Evolutionary conservation across 2,113 vertebrate species (phyloP), one percentile per base, ranked within the genome.

Genomic region (Coptodon rendalli): DNA sequence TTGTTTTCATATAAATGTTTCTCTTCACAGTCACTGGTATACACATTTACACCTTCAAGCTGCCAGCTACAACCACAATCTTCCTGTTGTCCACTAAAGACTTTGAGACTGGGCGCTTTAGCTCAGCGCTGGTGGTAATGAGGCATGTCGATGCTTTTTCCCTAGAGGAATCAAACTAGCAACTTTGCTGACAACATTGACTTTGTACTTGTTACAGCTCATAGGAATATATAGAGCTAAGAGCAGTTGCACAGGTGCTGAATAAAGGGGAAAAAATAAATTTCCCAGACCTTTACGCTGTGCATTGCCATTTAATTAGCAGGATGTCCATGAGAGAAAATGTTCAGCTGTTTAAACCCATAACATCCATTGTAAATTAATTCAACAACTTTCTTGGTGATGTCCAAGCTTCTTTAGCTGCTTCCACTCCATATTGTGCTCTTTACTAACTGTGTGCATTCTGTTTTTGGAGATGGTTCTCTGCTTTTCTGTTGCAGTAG

Each of bases 351-450:
- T 86, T 83, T 73, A 83, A 88, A 86, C 50, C 59, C 43, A 63
- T 24, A 68, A 59, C 80, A 87, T 87, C 36, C 40, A 40, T 66
- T 80, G 27, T 82, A 82, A 84, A 88, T 84, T 76, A 82, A 79
- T 54, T 91, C 61, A 87, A 78, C 81, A 89, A 63, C 34, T 88
- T 85, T 86, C 36, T 81, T 85, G 90, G 78, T 19, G 2, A 76
- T 78, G 45, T 57, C n/a, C 19, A 71, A 50, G 61, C 83, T 83
- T 85, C 71, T 91, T 93, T 91, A 81, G 79, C 92, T 38, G 17
- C 38, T 61, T 57, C 24, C 34, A 12, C 81, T 80, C 34, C 71
- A 81, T 87, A 73, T 78, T 84, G 34, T 85, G 27, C 36, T 85
- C 34, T 79, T 48, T 40, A 5, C 63, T 63, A 85, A 82, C 73